Evolutionary conservation across 2,113 vertebrate species (phyloP), one percentile per base, ranked within the genome.

Genomic region (Romanogobio albipinnatus): DNA sequence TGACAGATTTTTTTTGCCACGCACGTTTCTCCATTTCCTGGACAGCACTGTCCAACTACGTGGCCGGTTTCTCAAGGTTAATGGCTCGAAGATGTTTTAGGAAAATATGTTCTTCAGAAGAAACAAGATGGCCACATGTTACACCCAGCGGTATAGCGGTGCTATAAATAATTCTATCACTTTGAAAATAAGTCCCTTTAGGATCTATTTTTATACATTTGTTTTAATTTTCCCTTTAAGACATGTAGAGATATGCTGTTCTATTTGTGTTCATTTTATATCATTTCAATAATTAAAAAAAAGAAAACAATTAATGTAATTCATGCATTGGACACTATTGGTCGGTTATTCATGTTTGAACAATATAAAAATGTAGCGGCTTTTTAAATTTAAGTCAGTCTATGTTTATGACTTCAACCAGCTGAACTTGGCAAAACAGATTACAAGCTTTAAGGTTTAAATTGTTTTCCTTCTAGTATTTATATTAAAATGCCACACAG

Each of bases 1-100:
- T 68, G 61, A 51, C 64, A 71, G 29, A 15, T 81, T 66, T 51
- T 79, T 81, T 47, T 36, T 81, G 45, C 79, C 45, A 36, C 5
- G 26, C 29, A 71, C n/a, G 1, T 71, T 53, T 82, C 24, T 2
- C 77, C 0, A 29, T 49, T 80, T 80, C 80, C 80, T 39, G 47
- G 26, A 24, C 9, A 2, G 47, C 3, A 58, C 15, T 8, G 15
- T 66, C 43, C 79, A 81, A 68, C 45, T 68, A 51, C 10, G 24
- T 33, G 62, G 61, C 47, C 79, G 53, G 62, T 36, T 68, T 68
- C 17, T 81, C 10, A 68, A 81, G 79, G 59, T 81, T 66, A 47
- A 68, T 49, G 45, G 24, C 79, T 51, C 24, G 3, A 78, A 81
- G 62, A 81, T 68, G 45, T 49, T 9, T 66, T 68, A 45, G 14